These are phyloP conservation scores for Melanogrammus aeglefinus DNA, from an alignment of 2,797 vertebrate species.

Conservation along the genomic window DNA sequence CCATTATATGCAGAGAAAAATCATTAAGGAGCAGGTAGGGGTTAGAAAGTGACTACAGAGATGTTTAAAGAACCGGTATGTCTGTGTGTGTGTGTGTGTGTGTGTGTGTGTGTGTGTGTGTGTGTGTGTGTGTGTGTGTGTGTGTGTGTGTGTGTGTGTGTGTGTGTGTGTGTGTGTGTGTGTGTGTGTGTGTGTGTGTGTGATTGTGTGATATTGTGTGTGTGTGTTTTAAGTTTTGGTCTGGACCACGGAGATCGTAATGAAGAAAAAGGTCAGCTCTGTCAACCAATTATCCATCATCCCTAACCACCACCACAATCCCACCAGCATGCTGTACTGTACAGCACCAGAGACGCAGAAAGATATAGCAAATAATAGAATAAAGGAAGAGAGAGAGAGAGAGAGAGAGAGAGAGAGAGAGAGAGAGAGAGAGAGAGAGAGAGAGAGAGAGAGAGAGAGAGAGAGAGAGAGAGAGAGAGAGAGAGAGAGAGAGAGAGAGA, in stretches of 20 bases:
- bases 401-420: neutral
- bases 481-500: neutral
- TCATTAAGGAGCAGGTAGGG: no score
- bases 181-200: slow-evolving; percentile 14
- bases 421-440: no score
- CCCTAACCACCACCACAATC: neutral
- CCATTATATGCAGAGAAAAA: no score
- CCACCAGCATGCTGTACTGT: neutral
- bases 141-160: slow-evolving; percentile 7
- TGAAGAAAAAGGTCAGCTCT: neutral
- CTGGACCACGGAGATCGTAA: neutral
- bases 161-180: neutral
- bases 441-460: no score
- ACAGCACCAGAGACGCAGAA: neutral
- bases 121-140: slow-evolving; percentile 1
- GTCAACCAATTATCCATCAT: neutral
- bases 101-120: slow-evolving; percentile 8
- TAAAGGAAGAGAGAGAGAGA: neutral
- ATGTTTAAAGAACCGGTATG: neutral
- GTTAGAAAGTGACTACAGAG: no score
- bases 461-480: no score
- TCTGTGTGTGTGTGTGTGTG: slow-evolving; percentile 10
- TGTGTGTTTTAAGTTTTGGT: neutral
- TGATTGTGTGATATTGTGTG: slow-evolving; percentile 9
- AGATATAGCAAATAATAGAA: neutral